A percentile compares a stretch with the other conserved stretches of the same genome.
These are phyloP conservation scores for Castor canadensis DNA, from an alignment of 2,113 vertebrate species.

Conservation along the genomic window DNA sequence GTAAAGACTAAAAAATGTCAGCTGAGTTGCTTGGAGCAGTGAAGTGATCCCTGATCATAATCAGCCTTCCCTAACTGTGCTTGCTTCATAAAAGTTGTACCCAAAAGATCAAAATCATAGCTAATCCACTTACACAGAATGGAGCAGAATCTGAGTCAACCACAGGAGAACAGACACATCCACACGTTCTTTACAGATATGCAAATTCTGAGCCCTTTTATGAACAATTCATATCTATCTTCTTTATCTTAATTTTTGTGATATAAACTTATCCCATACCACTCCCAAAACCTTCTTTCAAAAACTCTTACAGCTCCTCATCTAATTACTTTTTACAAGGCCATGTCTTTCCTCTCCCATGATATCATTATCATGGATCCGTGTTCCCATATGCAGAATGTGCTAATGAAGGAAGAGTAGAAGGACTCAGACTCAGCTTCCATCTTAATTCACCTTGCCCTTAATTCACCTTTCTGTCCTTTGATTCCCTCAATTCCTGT, in stretches of 20 bases:
- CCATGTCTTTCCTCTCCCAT: no score
- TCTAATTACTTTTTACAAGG: background rate
- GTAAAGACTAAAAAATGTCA: background rate
- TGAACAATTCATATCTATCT: background rate
- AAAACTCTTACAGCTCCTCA: background rate
- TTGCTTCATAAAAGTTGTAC: background rate
- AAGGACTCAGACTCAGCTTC: background rate
- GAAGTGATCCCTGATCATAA: no score
- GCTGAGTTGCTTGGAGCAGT: rapidly evolving
- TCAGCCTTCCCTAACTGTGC: background rate
- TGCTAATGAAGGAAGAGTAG: background rate
- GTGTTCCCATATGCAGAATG: background rate
- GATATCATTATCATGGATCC: background rate
- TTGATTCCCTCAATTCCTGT: background rate
- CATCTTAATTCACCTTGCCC: background rate
- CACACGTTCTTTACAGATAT: background rate
- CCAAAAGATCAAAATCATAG: background rate
- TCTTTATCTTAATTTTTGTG: background rate
- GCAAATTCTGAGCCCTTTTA: background rate
- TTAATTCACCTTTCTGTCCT: background rate
- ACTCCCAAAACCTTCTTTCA: background rate
- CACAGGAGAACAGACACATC: background rate
- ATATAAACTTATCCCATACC: background rate
- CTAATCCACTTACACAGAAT: background rate
- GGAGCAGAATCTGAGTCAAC: background rate